Percentiles rank a stretch among this genome's conserved stretches.
These are phyloP conservation scores for Chrysaora quinquecirrha DNA, from an alignment of 30 jellyfish, hydroid and myxozoan genomes.

Conservation along the genomic window DNA sequence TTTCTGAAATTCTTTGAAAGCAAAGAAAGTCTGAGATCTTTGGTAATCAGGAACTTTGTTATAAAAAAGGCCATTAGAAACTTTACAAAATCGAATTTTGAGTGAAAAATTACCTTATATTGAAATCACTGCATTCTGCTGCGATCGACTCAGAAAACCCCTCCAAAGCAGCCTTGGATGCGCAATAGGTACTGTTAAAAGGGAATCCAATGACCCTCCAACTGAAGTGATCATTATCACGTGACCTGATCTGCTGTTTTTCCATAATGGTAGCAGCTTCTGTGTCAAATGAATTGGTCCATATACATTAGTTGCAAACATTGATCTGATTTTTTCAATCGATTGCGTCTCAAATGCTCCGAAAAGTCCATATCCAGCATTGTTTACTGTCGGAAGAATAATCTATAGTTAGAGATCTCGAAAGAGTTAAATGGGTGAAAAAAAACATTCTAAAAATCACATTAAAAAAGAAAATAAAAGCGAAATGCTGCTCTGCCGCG, in stretches of 20 bases:
- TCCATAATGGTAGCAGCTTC: slow-evolving; percentile 53
- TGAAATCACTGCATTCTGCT: slow-evolving; percentile 27
- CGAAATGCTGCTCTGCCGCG: no score
- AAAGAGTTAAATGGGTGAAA: no score
- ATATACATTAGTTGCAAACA: slow-evolving; percentile 48
- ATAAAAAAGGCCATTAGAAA: no score
- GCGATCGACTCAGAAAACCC: slow-evolving; percentile 68
- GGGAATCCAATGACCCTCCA: slow-evolving; percentile 58
- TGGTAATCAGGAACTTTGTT: no score
- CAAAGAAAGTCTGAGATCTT: no score
- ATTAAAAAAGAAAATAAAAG: no score
- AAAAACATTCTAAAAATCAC: no score
- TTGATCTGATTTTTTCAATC: slow-evolving; percentile 24
- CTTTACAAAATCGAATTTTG: no score
- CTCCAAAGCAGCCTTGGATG: slow-evolving; percentile 66
- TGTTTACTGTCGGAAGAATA: slow-evolving; percentile 32
- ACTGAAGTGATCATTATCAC: slow-evolving; percentile 46
- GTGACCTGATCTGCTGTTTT: slow-evolving; percentile 36
- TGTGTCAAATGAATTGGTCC: slow-evolving; percentile 59
- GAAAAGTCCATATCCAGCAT: slow-evolving; percentile 68
- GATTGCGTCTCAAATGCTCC: slow-evolving; percentile 61
- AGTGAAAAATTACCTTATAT: slow-evolving; percentile 42
- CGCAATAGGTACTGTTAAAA: slow-evolving; percentile 50
- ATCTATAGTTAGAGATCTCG: no score
- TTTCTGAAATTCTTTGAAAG: no score